These are phyloP conservation scores for mouse (Mus musculus) DNA, from an alignment of 2,113 vertebrate species.

Conservation along the genomic window GRCm39 chr8:8004501-8005000, in stretches of 20 bases:
- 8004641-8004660: not conserved
- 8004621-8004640: not conserved
- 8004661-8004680: not conserved
- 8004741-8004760: too few relatives aligned
- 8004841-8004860: constrained; percentile 3
- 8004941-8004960: not conserved
- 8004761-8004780: not conserved
- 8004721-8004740: not conserved
- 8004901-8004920: not conserved
- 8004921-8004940: not conserved
- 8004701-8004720: not conserved
- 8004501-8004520: not conserved
- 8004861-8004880: not conserved
- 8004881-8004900: not conserved
- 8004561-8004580: not conserved
- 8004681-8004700: not conserved
- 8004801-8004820: not conserved
- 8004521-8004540: not conserved
- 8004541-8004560: not conserved
- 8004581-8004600: not conserved
- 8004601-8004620: not conserved
- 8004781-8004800: not conserved
- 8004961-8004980: not conserved
- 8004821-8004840: not conserved
- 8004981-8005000: not conserved